Percentiles rank a stretch among this genome's conserved stretches.
These are phyloP conservation scores for Psilanteris sp. DNA, from an alignment of 1,140 invertebrate genomes.

Conservation along the genomic window DNA sequence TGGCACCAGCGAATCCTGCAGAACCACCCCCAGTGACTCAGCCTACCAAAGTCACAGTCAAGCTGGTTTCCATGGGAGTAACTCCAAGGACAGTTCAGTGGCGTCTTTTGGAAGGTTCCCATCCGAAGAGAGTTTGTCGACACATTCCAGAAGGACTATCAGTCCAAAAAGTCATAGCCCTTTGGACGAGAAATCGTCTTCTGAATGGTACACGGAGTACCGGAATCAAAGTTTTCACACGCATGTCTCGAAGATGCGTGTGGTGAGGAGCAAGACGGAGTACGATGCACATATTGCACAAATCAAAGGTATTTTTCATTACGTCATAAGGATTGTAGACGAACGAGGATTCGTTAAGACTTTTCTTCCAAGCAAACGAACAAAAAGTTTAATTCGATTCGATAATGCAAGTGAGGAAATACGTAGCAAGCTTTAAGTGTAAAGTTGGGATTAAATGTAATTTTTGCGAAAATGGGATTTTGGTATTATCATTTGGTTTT, in stretches of 20 bases:
- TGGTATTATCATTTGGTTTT: no score
- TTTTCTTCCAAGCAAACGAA: no score
- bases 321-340: constrained; percentile 2
- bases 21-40: constrained; percentile 82
- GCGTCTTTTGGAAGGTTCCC: constrained; percentile 80
- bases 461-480: no score
- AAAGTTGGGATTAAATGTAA: no score
- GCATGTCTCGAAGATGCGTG: constrained; percentile 82
- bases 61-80: constrained; percentile 73
- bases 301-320: constrained; percentile 86
- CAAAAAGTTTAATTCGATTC: no score
- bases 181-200: constrained; percentile 70
- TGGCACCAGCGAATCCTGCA: constrained; percentile 68
- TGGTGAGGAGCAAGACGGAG: constrained; percentile 86
- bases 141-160: constrained; percentile 57
- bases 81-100: constrained; percentile 78
- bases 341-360: no score
- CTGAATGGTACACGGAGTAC: constrained; percentile 83
- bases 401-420: no score
- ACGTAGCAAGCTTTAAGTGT: no score
- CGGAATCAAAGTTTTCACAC: constrained; percentile 81
- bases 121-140: constrained; percentile 81
- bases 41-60: constrained; percentile 82
- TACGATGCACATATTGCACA: constrained; percentile 92
- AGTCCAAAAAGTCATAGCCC: constrained; percentile 64